Percentiles rank a stretch among this genome's conserved stretches.
Conservation (phyloP, 2,113 vertebrate genomes). For the Eptesicus fuscus region DNA sequence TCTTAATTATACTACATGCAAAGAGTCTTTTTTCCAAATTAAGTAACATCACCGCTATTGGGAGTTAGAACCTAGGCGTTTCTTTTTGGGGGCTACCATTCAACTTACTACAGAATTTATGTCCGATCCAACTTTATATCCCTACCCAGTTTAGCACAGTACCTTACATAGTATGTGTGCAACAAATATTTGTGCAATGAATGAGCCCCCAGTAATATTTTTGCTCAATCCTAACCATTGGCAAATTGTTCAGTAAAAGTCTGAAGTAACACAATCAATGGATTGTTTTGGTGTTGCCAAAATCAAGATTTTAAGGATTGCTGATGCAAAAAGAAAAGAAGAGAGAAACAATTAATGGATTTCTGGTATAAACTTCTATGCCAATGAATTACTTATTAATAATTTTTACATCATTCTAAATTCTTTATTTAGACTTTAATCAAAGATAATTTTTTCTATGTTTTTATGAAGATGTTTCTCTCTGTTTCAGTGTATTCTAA, state of each 20-base stretch:
- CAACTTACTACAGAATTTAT: neutral
- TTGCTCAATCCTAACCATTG: neutral
- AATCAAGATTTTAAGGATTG: neutral
- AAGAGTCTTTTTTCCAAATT: neutral
- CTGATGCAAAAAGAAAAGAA: neutral
- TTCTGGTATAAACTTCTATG: neutral
- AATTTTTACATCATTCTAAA: slow-evolving; percentile 51
- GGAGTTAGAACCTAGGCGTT: neutral
- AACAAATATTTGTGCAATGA: neutral
- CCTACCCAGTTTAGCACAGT: neutral
- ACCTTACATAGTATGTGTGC: neutral
- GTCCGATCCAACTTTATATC: neutral
- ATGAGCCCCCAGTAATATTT: neutral
- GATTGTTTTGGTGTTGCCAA: neutral
- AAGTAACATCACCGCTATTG: neutral
- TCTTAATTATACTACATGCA: neutral
- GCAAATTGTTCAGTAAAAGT: neutral
- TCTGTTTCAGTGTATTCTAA: slow-evolving; percentile 68
- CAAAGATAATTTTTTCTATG: slow-evolving; percentile 64
- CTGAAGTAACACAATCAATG: neutral
- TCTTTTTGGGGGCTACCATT: neutral
- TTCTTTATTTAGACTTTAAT: slow-evolving; percentile 69
- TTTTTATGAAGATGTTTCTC: slow-evolving; percentile 72
- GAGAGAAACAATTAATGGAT: neutral
- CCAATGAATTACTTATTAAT: slow-evolving; percentile 45